phyloP scores from a whole-genome alignment of 1,140 invertebrate species.

The Gerris buenoi region DNA sequence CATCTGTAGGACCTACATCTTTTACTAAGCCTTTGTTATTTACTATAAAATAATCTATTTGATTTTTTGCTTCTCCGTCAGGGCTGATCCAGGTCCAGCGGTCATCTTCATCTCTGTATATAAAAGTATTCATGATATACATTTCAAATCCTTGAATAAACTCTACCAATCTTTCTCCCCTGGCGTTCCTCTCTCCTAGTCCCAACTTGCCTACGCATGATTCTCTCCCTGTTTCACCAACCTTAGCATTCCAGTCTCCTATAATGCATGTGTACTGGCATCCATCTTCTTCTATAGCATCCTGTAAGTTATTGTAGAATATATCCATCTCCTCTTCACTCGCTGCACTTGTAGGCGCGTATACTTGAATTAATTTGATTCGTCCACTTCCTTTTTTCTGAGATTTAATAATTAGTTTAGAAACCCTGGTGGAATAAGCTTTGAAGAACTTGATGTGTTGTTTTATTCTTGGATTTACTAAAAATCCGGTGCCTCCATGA shows the following conservation, averaged over 20 bases:
- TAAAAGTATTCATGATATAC: background rate
- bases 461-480: too few species aligned
- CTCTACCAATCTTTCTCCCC: background rate
- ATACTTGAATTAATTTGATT: too few species aligned
- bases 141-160: background rate
- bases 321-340: too few species aligned
- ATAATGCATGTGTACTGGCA: background rate
- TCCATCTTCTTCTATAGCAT: too few species aligned
- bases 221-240: background rate
- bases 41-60: background rate
- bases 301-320: too few species aligned
- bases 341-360: too few species aligned
- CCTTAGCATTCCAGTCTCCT: background rate
- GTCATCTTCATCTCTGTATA: background rate
- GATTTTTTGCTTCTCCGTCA: background rate
- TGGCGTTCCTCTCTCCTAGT: background rate
- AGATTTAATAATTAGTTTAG: too few species aligned
- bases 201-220: background rate
- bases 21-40: background rate
- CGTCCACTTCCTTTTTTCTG: too few species aligned
- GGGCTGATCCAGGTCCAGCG: constrained; percentile 7
- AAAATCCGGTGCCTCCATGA: too few species aligned
- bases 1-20: background rate
- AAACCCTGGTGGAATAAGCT: too few species aligned
- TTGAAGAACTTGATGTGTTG: too few species aligned